These are phyloP conservation scores for Lota lota DNA, from an alignment of 2,113 vertebrate species.

Conservation along the genomic window DNA sequence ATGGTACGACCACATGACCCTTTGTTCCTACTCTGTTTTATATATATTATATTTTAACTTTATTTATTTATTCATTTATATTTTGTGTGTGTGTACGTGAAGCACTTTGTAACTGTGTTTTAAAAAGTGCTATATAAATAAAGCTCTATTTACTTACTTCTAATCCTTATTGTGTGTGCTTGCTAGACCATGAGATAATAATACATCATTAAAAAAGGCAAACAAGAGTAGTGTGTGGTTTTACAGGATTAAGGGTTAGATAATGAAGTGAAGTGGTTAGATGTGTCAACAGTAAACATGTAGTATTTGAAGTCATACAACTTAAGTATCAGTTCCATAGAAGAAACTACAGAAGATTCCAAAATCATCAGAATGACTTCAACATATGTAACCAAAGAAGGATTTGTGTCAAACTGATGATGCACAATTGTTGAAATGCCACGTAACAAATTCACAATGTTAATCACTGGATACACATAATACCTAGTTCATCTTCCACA, in stretches of 20 bases:
- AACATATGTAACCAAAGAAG: neutral
- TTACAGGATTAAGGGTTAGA: neutral
- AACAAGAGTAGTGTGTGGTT: constrained; percentile 1
- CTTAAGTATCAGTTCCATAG: neutral
- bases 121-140: no score
- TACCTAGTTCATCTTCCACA: constrained; percentile 42
- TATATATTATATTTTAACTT: no score
- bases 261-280: neutral
- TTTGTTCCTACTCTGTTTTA: constrained; percentile 44
- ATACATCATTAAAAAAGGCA: no score
- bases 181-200: no score
- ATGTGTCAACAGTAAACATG: neutral
- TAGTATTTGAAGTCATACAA: constrained; percentile 1
- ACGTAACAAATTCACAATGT: constrained; percentile 53
- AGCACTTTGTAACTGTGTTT: no score
- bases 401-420: constrained; percentile 31
- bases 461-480: constrained; percentile 53
- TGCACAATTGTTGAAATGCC: constrained; percentile 39
- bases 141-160: no score
- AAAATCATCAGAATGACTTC: neutral
- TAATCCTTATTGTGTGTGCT: no score
- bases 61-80: no score
- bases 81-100: no score
- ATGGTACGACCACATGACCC: constrained; percentile 53
- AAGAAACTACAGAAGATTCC: no score